Conservation (phyloP, 2,797 vertebrate species). For the Parotocinclus haroldoi region DNA sequence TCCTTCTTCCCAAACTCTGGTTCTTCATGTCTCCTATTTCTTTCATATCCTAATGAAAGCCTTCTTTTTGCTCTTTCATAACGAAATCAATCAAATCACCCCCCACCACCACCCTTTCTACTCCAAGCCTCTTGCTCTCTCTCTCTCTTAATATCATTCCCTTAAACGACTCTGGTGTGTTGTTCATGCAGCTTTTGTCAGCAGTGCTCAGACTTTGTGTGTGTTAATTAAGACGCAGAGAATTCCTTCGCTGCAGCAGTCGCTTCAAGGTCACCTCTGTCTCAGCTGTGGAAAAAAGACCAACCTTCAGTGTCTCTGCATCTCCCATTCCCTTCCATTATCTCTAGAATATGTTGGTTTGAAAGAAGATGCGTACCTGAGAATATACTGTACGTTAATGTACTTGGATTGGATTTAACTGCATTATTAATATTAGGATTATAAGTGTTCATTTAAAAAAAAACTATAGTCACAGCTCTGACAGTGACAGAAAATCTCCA, state of each 20-base stretch:
- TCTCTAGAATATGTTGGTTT: background rate
- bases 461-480: background rate
- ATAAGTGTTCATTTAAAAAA: too few species aligned
- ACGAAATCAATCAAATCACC: background rate
- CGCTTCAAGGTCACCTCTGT: slow-evolving; percentile 35
- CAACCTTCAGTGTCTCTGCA: background rate
- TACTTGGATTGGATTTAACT: background rate
- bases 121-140: slow-evolving; percentile 27
- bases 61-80: background rate
- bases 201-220: slow-evolving; percentile 14
- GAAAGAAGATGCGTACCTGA: slow-evolving; percentile 8
- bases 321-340: background rate
- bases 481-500: background rate
- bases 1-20: slow-evolving; percentile 39
- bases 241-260: slow-evolving; percentile 33
- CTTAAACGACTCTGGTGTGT: slow-evolving; percentile 10
- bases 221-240: slow-evolving; percentile 48
- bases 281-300: background rate
- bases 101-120: background rate
- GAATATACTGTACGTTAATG: background rate
- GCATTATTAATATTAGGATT: background rate
- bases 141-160: slow-evolving; percentile 17
- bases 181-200: slow-evolving; percentile 23
- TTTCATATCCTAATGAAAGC: too few species aligned
- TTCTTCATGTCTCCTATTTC: slow-evolving; percentile 40